phyloP scores from a whole-genome alignment of 2,797 vertebrate genomes.

The Coluber constrictor region DNA sequence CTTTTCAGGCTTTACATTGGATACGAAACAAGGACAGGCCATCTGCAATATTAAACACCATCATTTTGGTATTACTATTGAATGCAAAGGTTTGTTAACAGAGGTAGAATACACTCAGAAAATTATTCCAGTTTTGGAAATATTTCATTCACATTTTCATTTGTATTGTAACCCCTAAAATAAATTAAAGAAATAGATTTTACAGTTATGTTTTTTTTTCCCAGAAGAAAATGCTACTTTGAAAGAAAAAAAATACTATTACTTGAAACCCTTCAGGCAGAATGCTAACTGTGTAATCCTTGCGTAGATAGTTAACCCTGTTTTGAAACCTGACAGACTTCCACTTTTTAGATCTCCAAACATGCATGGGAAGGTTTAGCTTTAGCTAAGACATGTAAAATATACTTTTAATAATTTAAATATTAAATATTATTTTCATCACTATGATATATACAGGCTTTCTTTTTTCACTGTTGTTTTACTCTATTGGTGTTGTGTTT shows the following conservation, averaged over 20 bases:
- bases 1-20: slow-evolving; percentile 40
- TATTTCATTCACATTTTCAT: slow-evolving; percentile 2
- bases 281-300: neutral
- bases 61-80: slow-evolving; percentile 18
- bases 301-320: neutral
- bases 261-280: neutral
- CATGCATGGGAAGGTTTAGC: neutral
- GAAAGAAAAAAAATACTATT: neutral
- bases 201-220: neutral
- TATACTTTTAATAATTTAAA: neutral
- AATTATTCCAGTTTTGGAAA: neutral
- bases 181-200: neutral
- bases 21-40: slow-evolving; percentile 32
- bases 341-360: neutral
- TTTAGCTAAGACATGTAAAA: neutral
- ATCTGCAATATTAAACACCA: slow-evolving; percentile 37
- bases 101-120: neutral
- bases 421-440: neutral
- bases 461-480: neutral
- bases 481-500: neutral
- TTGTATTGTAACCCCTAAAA: neutral
- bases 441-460: neutral
- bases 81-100: slow-evolving; percentile 16
- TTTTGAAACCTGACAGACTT: neutral
- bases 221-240: neutral